Evolutionary conservation across 2,113 vertebrate species (phyloP).

Genomic region (Porphyrio hochstetteri): DNA sequence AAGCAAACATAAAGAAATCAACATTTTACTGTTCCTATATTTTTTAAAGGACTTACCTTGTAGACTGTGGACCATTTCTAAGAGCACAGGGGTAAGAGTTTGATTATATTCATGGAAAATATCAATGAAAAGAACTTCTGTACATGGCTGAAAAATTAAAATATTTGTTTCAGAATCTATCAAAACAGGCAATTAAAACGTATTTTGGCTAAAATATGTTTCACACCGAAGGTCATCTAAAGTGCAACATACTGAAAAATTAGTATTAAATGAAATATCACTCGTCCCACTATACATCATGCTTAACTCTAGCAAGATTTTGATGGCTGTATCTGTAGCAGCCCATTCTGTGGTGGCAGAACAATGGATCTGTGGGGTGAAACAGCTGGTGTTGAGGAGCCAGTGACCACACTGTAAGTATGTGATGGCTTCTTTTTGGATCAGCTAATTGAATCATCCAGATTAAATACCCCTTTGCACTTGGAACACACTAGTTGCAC

Average conservation of each 20-base stretch:
- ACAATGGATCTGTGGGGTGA: background rate
- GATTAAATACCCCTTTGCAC: background rate
- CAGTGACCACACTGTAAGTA: background rate
- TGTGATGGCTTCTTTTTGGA: background rate
- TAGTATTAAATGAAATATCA: background rate
- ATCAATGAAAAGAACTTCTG: constrained; percentile 97
- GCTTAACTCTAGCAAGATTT: background rate
- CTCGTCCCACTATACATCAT: background rate
- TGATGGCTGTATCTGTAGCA: background rate
- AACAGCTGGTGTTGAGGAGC: background rate
- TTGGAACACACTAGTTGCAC: background rate
- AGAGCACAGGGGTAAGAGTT: constrained; percentile 90
- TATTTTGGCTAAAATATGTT: background rate
- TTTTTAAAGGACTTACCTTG: constrained; percentile 80
- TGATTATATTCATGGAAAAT: constrained; percentile 98
- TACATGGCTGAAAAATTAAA: constrained; percentile 84
- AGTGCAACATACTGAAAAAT: background rate
- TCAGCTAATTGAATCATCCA: background rate
- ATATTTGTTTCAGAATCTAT: background rate
- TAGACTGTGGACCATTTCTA: constrained; percentile 93
- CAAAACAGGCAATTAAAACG: background rate
- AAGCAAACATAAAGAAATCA: background rate
- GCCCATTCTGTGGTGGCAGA: background rate
- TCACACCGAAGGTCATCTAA: rapidly evolving
- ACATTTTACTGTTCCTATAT: background rate